Evolutionary conservation across 2,797 vertebrate species (phyloP).

Genomic region (Nyctalus aviator): DNA sequence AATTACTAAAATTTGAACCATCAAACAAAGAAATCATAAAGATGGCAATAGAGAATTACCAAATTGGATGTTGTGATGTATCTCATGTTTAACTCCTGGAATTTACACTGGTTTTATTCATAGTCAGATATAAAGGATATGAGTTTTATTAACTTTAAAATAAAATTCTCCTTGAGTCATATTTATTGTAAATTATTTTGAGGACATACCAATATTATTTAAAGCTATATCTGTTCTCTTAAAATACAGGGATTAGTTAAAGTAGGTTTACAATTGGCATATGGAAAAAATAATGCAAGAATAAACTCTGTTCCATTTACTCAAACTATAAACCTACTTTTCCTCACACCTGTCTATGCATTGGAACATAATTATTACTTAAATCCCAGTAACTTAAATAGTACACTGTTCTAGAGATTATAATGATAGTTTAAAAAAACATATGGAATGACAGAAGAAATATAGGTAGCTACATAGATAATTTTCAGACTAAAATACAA

Average conservation of each 20-base stretch:
- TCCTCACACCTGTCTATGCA: neutral
- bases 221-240: neutral
- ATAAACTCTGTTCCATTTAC: neutral
- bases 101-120: neutral
- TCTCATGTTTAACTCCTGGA: neutral
- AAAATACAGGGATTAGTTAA: neutral
- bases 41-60: neutral
- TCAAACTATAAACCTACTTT: neutral
- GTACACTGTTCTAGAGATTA: neutral
- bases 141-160: slow-evolving; percentile 26
- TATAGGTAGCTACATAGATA: neutral
- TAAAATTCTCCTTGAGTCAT: neutral
- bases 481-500: neutral
- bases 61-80: neutral
- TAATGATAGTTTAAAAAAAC: neutral
- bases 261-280: neutral
- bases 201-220: neutral
- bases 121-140: neutral
- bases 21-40: neutral
- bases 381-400: slow-evolving; percentile 9
- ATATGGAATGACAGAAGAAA: neutral
- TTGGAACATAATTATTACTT: neutral
- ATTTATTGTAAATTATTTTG: neutral
- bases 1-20: slow-evolving; percentile 10
- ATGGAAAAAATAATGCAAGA: neutral